Evolutionary conservation across 2,797 vertebrate genomes (phyloP).

Genomic region (Falco peregrinus): DNA sequence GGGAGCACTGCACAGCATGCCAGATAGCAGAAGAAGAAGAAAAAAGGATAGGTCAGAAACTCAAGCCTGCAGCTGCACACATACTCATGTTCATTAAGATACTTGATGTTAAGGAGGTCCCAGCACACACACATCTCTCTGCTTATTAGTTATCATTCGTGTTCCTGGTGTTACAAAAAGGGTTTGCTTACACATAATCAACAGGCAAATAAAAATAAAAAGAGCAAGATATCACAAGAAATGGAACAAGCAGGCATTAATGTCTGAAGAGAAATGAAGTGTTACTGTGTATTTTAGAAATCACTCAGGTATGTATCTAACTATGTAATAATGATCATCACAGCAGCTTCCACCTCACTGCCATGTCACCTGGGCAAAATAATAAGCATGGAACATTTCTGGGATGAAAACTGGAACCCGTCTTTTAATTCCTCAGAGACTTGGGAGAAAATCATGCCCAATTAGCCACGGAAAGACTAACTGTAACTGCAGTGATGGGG

Average conservation of each 20-base stretch:
- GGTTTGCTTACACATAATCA: not conserved
- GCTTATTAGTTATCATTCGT: not conserved
- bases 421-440: not conserved
- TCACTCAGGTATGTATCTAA: not conserved
- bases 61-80: slow-evolving; percentile 23
- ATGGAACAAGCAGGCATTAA: not conserved
- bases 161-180: not conserved
- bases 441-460: not conserved
- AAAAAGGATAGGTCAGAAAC: slow-evolving; percentile 67
- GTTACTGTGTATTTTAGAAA: not conserved
- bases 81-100: not conserved
- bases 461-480: not conserved
- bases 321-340: not conserved
- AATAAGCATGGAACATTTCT: not conserved
- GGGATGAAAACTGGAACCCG: not conserved
- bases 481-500: not conserved
- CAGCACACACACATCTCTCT: not conserved
- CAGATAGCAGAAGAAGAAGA: slow-evolving; percentile 59
- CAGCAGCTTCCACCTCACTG: not conserved
- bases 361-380: not conserved
- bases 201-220: not conserved
- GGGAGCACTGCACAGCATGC: slow-evolving; percentile 71
- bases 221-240: not conserved
- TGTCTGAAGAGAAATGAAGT: not conserved
- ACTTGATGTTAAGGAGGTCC: not conserved